phyloP scores from a whole-genome alignment of 2,888 invertebrate genomes.

The Philereme transversata region DNA sequence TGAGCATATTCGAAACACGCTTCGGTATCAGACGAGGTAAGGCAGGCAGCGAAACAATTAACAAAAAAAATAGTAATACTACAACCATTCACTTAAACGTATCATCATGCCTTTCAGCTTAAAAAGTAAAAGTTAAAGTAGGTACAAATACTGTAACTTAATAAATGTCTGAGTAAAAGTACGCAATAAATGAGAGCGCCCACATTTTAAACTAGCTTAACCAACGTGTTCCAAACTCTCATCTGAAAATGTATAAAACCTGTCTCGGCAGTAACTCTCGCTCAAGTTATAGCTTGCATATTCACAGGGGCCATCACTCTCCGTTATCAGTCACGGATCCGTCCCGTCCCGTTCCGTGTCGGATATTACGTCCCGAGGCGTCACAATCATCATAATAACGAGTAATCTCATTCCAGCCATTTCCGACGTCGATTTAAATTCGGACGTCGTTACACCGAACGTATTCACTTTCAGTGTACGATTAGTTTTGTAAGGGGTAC shows the following conservation, averaged over 20 bases:
- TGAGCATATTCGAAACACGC: slow-evolving; percentile 70
- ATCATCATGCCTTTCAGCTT: too few relatives aligned
- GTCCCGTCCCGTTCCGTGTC: slow-evolving; percentile 1
- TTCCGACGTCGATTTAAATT: slow-evolving; percentile 45
- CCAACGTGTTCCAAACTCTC: not conserved
- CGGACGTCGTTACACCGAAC: slow-evolving; percentile 38
- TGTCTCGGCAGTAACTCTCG: not conserved
- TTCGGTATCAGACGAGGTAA: slow-evolving; percentile 69
- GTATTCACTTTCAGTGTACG: not conserved
- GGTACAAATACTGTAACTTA: too few relatives aligned
- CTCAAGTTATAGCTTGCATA: not conserved
- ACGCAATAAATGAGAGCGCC: too few relatives aligned
- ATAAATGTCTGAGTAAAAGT: too few relatives aligned
- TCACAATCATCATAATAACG: slow-evolving; percentile 45
- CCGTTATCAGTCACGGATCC: slow-evolving; percentile 11
- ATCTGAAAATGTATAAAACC: not conserved
- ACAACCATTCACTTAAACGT: too few relatives aligned
- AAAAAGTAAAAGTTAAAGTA: too few relatives aligned
- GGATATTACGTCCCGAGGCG: slow-evolving; percentile 29
- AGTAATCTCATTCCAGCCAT: slow-evolving; percentile 51
- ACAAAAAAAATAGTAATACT: too few relatives aligned
- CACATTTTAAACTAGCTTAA: too few relatives aligned
- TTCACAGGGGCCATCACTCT: slow-evolving; percentile 1
- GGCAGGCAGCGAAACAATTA: slow-evolving; percentile 7
- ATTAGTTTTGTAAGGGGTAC: too few relatives aligned